Percentiles rank a stretch among this genome's conserved stretches.
Evolutionary conservation across 92 coral and sea anemone genomes (phyloP).

Genomic region (Chrysogorgia sp.): DNA sequence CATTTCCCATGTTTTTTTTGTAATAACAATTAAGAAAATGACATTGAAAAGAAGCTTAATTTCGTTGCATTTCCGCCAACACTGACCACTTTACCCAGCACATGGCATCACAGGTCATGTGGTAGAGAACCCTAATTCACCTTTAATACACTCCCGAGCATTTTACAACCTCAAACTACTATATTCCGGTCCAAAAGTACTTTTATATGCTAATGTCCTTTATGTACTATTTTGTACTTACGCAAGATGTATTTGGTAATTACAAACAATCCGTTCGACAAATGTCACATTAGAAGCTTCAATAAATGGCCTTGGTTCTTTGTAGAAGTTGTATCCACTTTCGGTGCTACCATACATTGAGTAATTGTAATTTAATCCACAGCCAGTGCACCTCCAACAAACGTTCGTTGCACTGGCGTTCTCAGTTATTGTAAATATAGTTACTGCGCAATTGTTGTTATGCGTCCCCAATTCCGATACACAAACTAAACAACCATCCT

Average conservation of each 20-base stretch:
- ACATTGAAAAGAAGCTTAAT: too few species aligned
- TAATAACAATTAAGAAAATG: too few species aligned
- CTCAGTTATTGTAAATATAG: constrained; percentile 30
- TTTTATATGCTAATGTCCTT: too few species aligned
- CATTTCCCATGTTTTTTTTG: too few species aligned
- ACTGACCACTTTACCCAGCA: too few species aligned
- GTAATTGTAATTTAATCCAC: constrained; percentile 40
- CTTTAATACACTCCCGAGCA: too few species aligned
- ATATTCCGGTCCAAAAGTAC: too few species aligned
- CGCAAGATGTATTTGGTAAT: constrained; percentile 39
- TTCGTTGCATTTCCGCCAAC: too few species aligned
- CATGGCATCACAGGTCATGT: too few species aligned
- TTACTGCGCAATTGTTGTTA: neutral
- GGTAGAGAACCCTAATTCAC: too few species aligned
- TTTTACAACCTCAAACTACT: too few species aligned
- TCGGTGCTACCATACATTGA: constrained; percentile 35
- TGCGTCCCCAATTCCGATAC: constrained; percentile 9
- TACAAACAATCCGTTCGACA: constrained; percentile 44
- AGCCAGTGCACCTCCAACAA: constrained; percentile 26
- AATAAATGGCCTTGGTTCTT: constrained; percentile 31
- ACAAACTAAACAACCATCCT: constrained; percentile 26
- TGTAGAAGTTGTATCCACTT: constrained; percentile 36
- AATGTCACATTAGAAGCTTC: constrained; percentile 45
- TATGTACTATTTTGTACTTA: constrained; percentile 18
- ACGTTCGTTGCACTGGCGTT: constrained; percentile 11